These are phyloP conservation scores for Thryonomys swinderianus DNA, from an alignment of 2,113 vertebrate genomes.

Conservation along the genomic window DNA sequence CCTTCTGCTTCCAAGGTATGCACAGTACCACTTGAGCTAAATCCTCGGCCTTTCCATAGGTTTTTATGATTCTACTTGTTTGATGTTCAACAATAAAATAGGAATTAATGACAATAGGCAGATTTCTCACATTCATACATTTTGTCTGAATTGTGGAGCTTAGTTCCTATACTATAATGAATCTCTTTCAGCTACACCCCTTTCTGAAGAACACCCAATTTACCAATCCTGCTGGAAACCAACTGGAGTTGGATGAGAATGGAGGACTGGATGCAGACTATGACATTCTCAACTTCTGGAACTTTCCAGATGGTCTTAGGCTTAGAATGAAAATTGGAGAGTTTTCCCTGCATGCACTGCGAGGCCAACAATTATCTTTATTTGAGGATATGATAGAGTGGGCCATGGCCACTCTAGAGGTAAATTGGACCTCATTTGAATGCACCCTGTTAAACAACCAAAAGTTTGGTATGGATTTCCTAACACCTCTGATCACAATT, in stretches of 20 bases:
- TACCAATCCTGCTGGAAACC: neutral
- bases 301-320: neutral
- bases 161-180: neutral
- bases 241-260: neutral
- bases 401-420: neutral
- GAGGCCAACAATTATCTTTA: neutral
- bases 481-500: too few species aligned
- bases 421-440: too few species aligned
- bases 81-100: neutral
- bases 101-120: neutral
- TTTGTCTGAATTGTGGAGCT: neutral
- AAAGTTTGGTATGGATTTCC: too few species aligned
- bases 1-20: too few species aligned
- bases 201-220: neutral
- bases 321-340: neutral
- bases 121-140: neutral
- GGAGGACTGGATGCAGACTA: neutral
- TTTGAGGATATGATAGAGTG: neutral
- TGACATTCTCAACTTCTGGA: neutral
- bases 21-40: too few species aligned
- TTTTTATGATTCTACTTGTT: neutral
- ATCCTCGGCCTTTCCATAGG: too few species aligned
- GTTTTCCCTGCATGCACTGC: neutral
- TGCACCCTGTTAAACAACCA: too few species aligned
- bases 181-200: neutral